Evolutionary conservation across 2,888 invertebrate genomes (phyloP), one percentile per base, ranked within the genome.

Genomic region (Trichacis sp.): DNA sequence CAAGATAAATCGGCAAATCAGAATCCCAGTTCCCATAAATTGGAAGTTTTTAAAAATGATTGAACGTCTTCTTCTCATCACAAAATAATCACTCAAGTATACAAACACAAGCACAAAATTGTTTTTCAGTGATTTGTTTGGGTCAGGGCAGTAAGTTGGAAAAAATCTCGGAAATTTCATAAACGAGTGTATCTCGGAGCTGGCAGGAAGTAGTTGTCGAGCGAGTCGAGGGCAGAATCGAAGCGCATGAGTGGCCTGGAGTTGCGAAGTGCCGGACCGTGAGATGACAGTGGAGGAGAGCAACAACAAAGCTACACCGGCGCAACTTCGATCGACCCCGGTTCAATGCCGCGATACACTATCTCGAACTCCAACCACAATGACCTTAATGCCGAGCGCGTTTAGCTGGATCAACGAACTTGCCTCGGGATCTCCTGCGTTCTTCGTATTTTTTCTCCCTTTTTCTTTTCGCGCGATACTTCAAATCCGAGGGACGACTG

Each of bases 311-410:
- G 64, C 45, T 64, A 61, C 66, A 69, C 64, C 69, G 46, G 51
- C 51, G 46, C 12, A 51, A 38, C 47, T 46, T 60, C 50, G 70
- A 66, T 65, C 70, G 73, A 74, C 73, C 73, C 59, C 65, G 69
- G 74, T 68, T 71, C 67, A 70, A 68, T 73, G 61, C 67, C 33
- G 33, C 43, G 64, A 68, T 67, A 67, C 56, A 56, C 63, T 63
- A 69, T 70, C 66, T 68, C 66, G 64, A 67, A 54, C 64, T 67
- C 59, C 58, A 64, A 67, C 69, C 70, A 58, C 66, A 64, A 53
- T 71, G 75, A 75, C 73, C 74, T 73, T 72, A 72, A 68, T 64
- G 64, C 65, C 67, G 70, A 69, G 69, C 69, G 62, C 62, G 68
- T 64, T 64, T 56, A 52, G 69, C 55, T 65, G 61, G 71, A 68